phyloP scores from a whole-genome alignment of 2,888 invertebrate genomes.

The Morpho deidamia region DNA sequence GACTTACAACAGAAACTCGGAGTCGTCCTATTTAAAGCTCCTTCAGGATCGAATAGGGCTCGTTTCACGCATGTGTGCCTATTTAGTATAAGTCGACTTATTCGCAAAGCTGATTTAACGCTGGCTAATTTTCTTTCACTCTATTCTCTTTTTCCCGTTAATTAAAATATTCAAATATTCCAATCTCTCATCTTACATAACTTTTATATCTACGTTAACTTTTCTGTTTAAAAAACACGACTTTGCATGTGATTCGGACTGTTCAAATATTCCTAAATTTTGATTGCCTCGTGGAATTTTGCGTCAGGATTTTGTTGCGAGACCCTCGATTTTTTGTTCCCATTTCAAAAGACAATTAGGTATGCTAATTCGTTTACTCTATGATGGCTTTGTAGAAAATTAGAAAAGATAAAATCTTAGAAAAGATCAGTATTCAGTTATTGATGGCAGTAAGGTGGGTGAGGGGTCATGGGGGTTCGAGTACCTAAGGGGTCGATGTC shows the following conservation, averaged over 20 bases:
- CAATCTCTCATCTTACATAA: constrained; percentile 38
- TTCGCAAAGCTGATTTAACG: constrained; percentile 46
- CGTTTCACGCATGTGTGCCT: constrained; percentile 48
- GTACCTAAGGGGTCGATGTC: constrained; percentile 38
- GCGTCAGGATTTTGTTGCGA: constrained; percentile 47
- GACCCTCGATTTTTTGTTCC: constrained; percentile 59
- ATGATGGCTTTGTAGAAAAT: constrained; percentile 57
- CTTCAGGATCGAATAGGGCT: constrained; percentile 42
- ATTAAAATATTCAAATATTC: constrained; percentile 57
- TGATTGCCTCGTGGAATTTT: constrained; percentile 64
- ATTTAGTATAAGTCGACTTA: constrained; percentile 35
- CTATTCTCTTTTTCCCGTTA: constrained; percentile 42
- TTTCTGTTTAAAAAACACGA: constrained; percentile 42
- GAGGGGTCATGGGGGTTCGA: constrained; percentile 20
- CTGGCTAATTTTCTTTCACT: constrained; percentile 40
- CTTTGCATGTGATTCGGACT: constrained; percentile 58
- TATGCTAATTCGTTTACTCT: constrained; percentile 72
- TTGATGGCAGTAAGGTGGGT: constrained; percentile 26
- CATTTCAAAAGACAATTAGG: constrained; percentile 66
- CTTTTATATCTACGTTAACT: constrained; percentile 51
- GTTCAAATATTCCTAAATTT: constrained; percentile 65
- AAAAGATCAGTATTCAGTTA: constrained; percentile 53
- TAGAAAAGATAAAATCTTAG: no score
- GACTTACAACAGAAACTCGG: constrained; percentile 38
- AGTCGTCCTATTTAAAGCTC: constrained; percentile 41